Evolutionary conservation across 2,113 vertebrate genomes (phyloP), one percentile per base, ranked within the genome.

Genomic region (Myotis lucifugus): DNA sequence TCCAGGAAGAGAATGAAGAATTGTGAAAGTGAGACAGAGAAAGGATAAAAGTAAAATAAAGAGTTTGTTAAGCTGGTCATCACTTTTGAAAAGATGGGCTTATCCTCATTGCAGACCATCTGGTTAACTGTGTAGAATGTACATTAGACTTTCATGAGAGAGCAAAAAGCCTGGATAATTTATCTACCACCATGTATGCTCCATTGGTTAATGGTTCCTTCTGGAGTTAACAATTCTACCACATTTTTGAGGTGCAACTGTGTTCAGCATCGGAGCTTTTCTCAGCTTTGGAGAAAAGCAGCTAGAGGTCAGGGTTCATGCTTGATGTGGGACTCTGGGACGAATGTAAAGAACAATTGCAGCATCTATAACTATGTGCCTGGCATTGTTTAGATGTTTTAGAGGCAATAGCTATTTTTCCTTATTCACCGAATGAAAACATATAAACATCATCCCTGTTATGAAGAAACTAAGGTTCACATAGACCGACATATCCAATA

Each of bases 301-400:
- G 32, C 40, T 29, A 13, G 21, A 76, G 7, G 0, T 9, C 29
- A 74, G 10, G 52, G 5, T 21, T 0, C 7, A 27, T 46, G 19
- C 10, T 70, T 52, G 18, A 37, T 81, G 42, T 25, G 50, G 18
- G 5, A 37, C 13, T 32, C 25, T 50, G 48, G 21, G 70, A 8
- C 21, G 34, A 50, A 61, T n/a, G 40, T 10, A 37, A 29, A 29
- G 19, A 34, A 32, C 8, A 52, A 11, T n/a, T 34, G 2, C 15
- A 7, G 6, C 8, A 83, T 59, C 5, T 2, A 3, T 61, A 40
- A 40, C 19, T 73, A 2, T 19, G 1, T 40, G 8, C 21, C 18
- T 67, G 25, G n/a, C 2, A 34, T 23, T 69, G 3, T 52, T 76
- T 56, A 29, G 72, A 8, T 37, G 5, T 32, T 54, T 89, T 8